Evolutionary conservation across 1,140 invertebrate species (phyloP).

Genomic region (Pseudomyrmex dendroicus): DNA sequence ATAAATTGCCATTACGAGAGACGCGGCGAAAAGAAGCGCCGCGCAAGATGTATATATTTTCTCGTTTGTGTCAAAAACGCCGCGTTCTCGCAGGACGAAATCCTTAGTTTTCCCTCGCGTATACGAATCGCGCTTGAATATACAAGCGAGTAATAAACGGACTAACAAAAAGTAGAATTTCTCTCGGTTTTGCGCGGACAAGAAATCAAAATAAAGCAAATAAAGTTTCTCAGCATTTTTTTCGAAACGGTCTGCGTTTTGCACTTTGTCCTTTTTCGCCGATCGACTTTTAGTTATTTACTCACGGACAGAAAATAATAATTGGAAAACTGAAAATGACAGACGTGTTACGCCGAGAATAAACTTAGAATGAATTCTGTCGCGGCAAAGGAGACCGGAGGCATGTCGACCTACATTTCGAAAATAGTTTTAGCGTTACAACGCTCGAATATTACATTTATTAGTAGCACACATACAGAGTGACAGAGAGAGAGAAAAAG

Average conservation of each 20-base stretch:
- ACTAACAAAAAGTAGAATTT: background rate
- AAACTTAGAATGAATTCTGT: conserved; percentile 31
- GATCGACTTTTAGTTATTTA: no score
- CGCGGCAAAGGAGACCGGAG: background rate
- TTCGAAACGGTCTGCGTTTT: no score
- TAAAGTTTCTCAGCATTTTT: no score
- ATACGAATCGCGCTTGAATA: conserved; percentile 38
- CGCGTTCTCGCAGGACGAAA: conserved; percentile 19
- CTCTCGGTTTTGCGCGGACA: no score
- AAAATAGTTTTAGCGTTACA: conserved; percentile 35
- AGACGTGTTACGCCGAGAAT: conserved; percentile 15
- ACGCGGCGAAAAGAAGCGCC: conserved; percentile 41
- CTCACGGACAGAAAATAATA: conserved; percentile 8
- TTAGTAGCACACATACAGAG: background rate
- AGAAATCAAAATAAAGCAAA: no score
- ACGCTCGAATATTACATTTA: conserved; percentile 10
- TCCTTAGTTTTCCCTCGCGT: conserved; percentile 33
- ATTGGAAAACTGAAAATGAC: conserved; percentile 31
- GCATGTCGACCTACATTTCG: conserved; percentile 37
- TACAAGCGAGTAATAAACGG: conserved; percentile 32
- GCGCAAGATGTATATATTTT: conserved; percentile 29
- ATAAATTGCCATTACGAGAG: conserved; percentile 59
- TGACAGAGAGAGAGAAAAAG: no score
- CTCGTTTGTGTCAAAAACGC: conserved; percentile 47
- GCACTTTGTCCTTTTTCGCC: no score